phyloP scores from a whole-genome alignment of 2,113 vertebrate genomes.

The Seriola quinqueradiata region DNA sequence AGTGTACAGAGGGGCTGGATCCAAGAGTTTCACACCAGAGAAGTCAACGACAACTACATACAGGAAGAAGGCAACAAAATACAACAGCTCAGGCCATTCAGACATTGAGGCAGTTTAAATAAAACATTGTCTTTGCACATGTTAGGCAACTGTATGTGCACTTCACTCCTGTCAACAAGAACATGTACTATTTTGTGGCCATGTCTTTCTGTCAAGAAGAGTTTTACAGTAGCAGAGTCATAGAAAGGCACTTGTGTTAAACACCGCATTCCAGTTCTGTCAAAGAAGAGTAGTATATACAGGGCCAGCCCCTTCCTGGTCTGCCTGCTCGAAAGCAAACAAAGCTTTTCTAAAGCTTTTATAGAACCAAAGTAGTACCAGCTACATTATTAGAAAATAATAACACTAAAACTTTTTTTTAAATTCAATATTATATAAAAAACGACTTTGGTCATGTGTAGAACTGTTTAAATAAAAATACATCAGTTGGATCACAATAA shows the following conservation, averaged over 20 bases:
- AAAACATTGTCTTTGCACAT: conserved; percentile 90
- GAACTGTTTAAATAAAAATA: conserved; percentile 81
- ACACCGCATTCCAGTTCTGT: conserved; percentile 83
- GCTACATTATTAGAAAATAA: conserved; percentile 88
- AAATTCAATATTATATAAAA: conserved; percentile 69
- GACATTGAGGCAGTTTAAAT: conserved; percentile 90
- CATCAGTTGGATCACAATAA: conserved; percentile 70
- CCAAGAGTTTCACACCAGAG: conserved; percentile 83
- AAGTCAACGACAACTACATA: conserved; percentile 76
- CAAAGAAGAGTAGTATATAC: conserved; percentile 75
- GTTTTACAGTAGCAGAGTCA: conserved; percentile 82
- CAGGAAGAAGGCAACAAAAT: conserved; percentile 58
- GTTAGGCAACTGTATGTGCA: conserved; percentile 70
- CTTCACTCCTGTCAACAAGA: conserved; percentile 71
- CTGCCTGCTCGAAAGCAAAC: conserved; percentile 77
- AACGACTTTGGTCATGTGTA: conserved; percentile 77
- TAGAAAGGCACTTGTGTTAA: conserved; percentile 85
- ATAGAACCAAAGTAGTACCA: conserved; percentile 91
- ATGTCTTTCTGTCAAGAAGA: conserved; percentile 63
- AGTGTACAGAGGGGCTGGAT: conserved; percentile 88
- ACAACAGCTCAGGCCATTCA: conserved; percentile 78
- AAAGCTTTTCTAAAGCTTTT: conserved; percentile 81
- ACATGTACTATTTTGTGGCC: conserved; percentile 64
- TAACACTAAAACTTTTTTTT: conserved; percentile 76
- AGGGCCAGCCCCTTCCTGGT: conserved; percentile 84